These are phyloP conservation scores for Brachionus sp. DNA, from an alignment of 1,140 invertebrate species.

Conservation along the genomic window DNA sequence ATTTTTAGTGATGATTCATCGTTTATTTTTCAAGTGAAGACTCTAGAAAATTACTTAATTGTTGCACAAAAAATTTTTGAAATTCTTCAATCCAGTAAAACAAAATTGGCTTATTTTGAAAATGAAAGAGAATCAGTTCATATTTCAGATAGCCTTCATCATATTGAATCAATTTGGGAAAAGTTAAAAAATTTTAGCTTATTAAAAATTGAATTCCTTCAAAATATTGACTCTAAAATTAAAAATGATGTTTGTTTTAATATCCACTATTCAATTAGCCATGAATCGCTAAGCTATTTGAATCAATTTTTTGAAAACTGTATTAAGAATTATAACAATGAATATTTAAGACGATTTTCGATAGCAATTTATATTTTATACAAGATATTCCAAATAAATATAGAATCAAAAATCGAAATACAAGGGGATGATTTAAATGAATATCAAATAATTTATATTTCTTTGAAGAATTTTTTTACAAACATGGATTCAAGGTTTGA, in stretches of 20 bases:
- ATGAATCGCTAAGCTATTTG: neutral
- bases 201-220: neutral
- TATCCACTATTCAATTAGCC: neutral
- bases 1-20: too few species aligned
- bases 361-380: neutral
- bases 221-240: neutral
- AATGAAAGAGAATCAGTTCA: neutral
- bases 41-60: neutral
- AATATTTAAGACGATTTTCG: constrained; percentile 1
- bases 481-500: neutral
- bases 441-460: neutral
- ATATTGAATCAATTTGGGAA: constrained; percentile 4
- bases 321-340: neutral
- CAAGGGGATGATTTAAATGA: neutral
- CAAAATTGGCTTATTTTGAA: neutral
- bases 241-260: neutral
- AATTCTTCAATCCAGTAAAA: neutral
- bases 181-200: neutral
- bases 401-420: neutral
- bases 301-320: constrained; percentile 20
- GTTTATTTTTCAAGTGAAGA: neutral
- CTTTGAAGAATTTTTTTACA: neutral
- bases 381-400: neutral
- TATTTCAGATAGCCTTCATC: neutral
- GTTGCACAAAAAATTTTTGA: neutral